Conservation (phyloP, 1,140 invertebrate genomes). For the Vanessa tameamea region DNA sequence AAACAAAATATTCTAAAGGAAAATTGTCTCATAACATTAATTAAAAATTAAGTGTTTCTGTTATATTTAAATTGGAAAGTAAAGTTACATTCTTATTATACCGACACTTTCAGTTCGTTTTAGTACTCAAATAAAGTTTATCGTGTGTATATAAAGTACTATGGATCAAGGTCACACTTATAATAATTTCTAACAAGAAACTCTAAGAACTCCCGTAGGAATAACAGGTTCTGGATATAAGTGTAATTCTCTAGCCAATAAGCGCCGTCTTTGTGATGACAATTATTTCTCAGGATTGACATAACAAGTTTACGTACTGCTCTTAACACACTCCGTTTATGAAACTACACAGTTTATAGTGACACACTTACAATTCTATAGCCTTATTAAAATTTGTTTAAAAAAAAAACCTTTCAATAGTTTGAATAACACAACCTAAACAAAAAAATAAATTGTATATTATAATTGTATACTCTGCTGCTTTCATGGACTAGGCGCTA, state of each 20-base stretch:
- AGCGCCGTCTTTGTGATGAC: not conserved
- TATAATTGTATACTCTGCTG: too few relatives aligned
- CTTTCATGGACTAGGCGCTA: too few relatives aligned
- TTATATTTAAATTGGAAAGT: too few relatives aligned
- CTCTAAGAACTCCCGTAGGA: constrained; percentile 11
- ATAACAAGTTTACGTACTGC: not conserved
- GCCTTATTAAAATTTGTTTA: too few relatives aligned
- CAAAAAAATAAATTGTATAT: too few relatives aligned
- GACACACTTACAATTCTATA: too few relatives aligned
- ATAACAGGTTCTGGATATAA: constrained; percentile 16
- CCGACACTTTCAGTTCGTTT: too few relatives aligned
- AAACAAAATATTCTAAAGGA: too few relatives aligned
- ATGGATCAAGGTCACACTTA: not conserved
- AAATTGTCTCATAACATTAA: too few relatives aligned
- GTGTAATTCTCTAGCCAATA: not conserved
- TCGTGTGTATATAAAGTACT: not conserved
- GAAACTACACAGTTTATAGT: not conserved
- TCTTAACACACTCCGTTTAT: not conserved
- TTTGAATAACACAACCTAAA: too few relatives aligned
- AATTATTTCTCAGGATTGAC: not conserved
- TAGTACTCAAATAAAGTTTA: not conserved
- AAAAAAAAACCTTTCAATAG: too few relatives aligned
- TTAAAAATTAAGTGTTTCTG: not conserved
- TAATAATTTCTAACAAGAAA: constrained; percentile 12
- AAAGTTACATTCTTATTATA: not conserved